Percentiles rank a stretch among this genome's conserved stretches.
These are phyloP conservation scores for Scrobipalpa costella DNA, from an alignment of 2,888 invertebrate genomes.

Conservation along the genomic window DNA sequence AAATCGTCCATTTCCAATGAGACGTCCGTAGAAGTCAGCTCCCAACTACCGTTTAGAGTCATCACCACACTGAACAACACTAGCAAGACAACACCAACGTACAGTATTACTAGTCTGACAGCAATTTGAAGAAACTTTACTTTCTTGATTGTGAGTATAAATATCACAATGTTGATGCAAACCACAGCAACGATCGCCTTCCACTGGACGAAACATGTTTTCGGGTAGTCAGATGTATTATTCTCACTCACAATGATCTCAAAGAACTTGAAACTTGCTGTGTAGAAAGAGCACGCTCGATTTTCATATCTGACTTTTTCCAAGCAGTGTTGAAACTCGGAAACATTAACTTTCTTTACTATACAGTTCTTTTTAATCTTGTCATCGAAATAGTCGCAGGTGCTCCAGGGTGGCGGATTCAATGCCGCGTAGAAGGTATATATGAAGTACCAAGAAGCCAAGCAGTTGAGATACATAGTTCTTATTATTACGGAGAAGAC, in stretches of 20 bases:
- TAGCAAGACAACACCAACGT: slow-evolving; percentile 50
- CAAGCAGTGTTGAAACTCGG: slow-evolving; percentile 58
- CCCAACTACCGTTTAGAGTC: neutral
- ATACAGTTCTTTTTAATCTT: slow-evolving; percentile 47
- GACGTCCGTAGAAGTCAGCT: neutral
- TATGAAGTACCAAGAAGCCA: slow-evolving; percentile 63
- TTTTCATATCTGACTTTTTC: neutral
- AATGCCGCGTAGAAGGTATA: slow-evolving; percentile 60
- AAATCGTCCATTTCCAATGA: neutral
- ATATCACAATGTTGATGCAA: slow-evolving; percentile 45
- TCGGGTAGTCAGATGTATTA: slow-evolving; percentile 43
- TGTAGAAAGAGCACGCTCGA: slow-evolving; percentile 48
- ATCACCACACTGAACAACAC: slow-evolving; percentile 39
- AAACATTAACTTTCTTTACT: slow-evolving; percentile 65
- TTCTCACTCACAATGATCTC: slow-evolving; percentile 61
- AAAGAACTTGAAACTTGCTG: slow-evolving; percentile 65
- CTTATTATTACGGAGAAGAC: slow-evolving; percentile 58
- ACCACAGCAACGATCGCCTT: slow-evolving; percentile 49
- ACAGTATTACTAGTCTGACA: slow-evolving; percentile 49
- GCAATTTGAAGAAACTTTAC: slow-evolving; percentile 52
- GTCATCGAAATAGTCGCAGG: slow-evolving; percentile 52
- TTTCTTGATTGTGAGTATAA: slow-evolving; percentile 57
- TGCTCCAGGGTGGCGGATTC: slow-evolving; percentile 66
- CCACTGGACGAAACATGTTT: slow-evolving; percentile 56
- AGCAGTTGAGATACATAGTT: slow-evolving; percentile 52